Percentiles rank a stretch among this genome's conserved stretches.
phyloP scores from a whole-genome alignment of 2,888 invertebrate species.

The Heteromurus nitidus region DNA sequence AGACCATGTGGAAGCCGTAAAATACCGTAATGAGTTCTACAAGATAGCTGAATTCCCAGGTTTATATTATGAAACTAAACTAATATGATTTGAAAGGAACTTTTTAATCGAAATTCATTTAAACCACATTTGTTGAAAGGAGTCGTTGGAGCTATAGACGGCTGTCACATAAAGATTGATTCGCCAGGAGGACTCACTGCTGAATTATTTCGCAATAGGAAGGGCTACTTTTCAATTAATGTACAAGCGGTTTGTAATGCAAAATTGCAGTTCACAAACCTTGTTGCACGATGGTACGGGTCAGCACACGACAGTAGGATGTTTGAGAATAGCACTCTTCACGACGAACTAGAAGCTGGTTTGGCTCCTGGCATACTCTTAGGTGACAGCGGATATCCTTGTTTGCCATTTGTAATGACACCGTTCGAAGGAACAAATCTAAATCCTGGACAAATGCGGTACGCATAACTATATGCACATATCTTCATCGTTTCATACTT shows the following conservation, averaged over 20 bases:
- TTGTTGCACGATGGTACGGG: constrained; percentile 56
- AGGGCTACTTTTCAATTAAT: constrained; percentile 56
- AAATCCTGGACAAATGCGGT: neutral
- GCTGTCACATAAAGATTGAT: constrained; percentile 46
- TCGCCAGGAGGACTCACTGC: constrained; percentile 56
- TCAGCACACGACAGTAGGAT: constrained; percentile 55
- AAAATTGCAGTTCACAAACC: constrained; percentile 40
- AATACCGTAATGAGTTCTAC: constrained; percentile 25
- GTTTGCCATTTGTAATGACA: constrained; percentile 39
- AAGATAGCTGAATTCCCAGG: constrained; percentile 52
- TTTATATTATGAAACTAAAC: neutral
- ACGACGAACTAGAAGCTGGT: neutral
- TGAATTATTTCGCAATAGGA: constrained; percentile 60
- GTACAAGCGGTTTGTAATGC: constrained; percentile 55
- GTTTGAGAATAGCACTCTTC: constrained; percentile 28
- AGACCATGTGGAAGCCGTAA: constrained; percentile 10
- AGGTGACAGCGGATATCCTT: constrained; percentile 50
- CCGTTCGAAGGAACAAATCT: constrained; percentile 24
- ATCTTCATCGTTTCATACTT: neutral
- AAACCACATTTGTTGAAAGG: constrained; percentile 8
- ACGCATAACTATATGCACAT: neutral
- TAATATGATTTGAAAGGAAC: neutral
- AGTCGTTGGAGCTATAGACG: constrained; percentile 50
- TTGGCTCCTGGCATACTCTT: constrained; percentile 29
- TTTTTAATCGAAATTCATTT: neutral